Conservation (phyloP, 2,113 vertebrate species). For the Clarias macrocephalus region DNA sequence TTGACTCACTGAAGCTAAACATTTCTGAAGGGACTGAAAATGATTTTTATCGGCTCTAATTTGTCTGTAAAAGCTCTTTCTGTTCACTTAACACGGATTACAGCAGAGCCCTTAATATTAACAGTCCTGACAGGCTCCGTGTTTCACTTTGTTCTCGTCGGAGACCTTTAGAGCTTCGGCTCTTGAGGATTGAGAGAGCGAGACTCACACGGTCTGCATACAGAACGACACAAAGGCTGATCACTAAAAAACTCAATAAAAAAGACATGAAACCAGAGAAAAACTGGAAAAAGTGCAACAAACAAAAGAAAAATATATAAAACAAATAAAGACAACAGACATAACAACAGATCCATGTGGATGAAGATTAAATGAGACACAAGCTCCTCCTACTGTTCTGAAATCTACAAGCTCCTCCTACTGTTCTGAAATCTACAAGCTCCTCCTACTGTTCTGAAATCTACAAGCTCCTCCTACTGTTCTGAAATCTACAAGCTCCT, state of each 20-base stretch:
- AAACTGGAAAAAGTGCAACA: background rate
- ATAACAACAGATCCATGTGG: background rate
- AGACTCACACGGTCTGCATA: constrained; percentile 12
- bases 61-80: constrained; percentile 4
- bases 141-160: background rate
- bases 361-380: background rate
- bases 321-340: background rate
- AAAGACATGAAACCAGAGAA: background rate
- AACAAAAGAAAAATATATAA: background rate
- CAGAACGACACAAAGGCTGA: background rate
- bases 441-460: background rate
- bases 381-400: background rate
- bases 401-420: background rate
- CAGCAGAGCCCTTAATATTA: background rate
- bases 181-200: constrained; percentile 1
- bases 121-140: background rate
- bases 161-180: constrained; percentile 23
- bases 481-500: background rate
- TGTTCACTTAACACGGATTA: background rate
- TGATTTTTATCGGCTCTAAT: constrained; percentile 3
- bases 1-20: background rate
- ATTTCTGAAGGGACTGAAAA: background rate
- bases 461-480: background rate
- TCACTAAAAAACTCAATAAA: background rate
- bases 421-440: background rate